Conservation (phyloP, 2,888 invertebrate genomes). For the Xanthorhoe designata region DNA sequence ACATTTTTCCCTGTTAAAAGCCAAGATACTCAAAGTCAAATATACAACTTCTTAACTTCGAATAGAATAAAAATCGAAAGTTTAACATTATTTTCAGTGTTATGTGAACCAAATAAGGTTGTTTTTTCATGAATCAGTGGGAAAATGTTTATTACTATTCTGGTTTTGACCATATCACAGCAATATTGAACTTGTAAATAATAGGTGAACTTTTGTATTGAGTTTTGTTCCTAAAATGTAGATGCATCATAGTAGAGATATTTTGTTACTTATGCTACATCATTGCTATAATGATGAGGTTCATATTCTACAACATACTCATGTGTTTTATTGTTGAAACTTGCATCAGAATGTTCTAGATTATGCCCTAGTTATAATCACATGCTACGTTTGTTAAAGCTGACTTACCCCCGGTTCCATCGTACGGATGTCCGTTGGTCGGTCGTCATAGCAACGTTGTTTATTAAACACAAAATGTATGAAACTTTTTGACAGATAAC, state of each 20-base stretch:
- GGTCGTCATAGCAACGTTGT: too few species aligned
- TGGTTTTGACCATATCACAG: background rate
- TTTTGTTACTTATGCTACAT: background rate
- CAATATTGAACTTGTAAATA: constrained; percentile 15
- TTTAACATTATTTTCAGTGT: background rate
- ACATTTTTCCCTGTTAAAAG: background rate
- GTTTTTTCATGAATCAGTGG: background rate
- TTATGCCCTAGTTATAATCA: background rate
- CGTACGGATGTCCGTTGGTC: too few species aligned
- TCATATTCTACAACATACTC: background rate
- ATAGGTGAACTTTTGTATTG: constrained; percentile 20
- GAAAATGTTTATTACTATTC: background rate
- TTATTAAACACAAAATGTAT: too few species aligned
- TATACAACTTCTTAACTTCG: background rate
- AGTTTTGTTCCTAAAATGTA: constrained; percentile 37
- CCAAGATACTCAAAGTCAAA: too few species aligned
- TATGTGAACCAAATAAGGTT: background rate
- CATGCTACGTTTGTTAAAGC: background rate
- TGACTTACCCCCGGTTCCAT: too few species aligned
- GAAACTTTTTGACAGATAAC: too few species aligned
- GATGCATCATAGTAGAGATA: background rate
- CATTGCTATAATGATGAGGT: background rate
- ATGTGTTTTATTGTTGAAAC: background rate
- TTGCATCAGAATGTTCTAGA: background rate
- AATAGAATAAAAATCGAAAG: background rate